Percentiles rank a stretch among this genome's conserved stretches.
These are phyloP conservation scores for Gnathonemus longibarbis DNA, from an alignment of 2,113 vertebrate genomes.

Conservation along the genomic window DNA sequence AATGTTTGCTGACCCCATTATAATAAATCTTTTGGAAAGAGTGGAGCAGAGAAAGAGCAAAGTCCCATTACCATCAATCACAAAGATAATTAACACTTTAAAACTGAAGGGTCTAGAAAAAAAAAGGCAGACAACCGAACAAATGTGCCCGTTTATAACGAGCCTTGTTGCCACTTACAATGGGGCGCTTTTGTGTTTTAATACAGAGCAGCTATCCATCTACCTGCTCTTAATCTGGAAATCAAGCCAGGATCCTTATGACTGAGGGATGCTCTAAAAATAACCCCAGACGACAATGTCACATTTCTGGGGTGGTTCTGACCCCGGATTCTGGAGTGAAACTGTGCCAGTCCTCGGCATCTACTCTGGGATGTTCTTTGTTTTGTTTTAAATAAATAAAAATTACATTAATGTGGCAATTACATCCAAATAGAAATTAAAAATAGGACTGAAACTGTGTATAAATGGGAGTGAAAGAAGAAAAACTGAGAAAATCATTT, in stretches of 20 bases:
- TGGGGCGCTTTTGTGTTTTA: background rate
- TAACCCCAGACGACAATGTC: no score
- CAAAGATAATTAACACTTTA: conserved; percentile 11
- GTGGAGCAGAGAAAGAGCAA: background rate
- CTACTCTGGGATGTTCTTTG: background rate
- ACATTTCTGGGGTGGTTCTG: background rate
- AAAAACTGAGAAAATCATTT: background rate
- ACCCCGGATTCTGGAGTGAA: background rate
- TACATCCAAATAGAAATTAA: background rate
- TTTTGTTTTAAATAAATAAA: background rate
- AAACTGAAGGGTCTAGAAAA: background rate
- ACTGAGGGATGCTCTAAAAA: background rate
- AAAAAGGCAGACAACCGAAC: background rate
- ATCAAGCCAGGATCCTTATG: background rate
- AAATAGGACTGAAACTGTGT: background rate
- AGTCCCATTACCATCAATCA: background rate
- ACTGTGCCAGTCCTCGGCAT: background rate
- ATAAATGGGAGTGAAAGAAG: background rate
- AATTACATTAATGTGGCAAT: background rate
- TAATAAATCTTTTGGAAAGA: background rate
- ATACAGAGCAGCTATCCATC: background rate
- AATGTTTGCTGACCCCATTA: background rate
- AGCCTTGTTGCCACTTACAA: background rate
- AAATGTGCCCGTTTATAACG: background rate
- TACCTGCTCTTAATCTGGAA: conserved; percentile 15